Evolutionary conservation across 2,888 invertebrate genomes (phyloP).

Genomic region (Malacosoma neustria): DNA sequence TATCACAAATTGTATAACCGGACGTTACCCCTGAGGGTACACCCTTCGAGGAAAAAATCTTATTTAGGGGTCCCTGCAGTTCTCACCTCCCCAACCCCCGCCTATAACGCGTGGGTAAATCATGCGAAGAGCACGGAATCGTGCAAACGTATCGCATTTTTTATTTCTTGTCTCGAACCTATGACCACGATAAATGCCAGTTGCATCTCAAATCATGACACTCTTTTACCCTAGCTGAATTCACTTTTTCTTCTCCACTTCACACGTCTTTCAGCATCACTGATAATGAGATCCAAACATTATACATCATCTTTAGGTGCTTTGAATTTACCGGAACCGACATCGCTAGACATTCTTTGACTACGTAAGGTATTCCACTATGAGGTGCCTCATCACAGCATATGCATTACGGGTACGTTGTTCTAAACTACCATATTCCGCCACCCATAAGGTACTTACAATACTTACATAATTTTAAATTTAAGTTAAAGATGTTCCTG

Average conservation of each 20-base stretch:
- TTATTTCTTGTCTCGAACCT: not conserved
- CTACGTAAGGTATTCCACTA: too few relatives aligned
- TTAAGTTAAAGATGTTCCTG: too few relatives aligned
- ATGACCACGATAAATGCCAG: not conserved
- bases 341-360: too few relatives aligned
- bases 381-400: too few relatives aligned
- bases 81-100: slow-evolving; percentile 47
- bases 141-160: not conserved
- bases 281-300: too few relatives aligned
- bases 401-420: too few relatives aligned
- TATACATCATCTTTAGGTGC: too few relatives aligned
- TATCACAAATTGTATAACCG: slow-evolving; percentile 57
- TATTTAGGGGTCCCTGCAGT: slow-evolving; percentile 62
- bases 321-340: too few relatives aligned
- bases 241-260: slow-evolving; percentile 1
- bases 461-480: too few relatives aligned
- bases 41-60: slow-evolving; percentile 65
- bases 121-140: slow-evolving; percentile 33
- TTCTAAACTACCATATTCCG: too few relatives aligned
- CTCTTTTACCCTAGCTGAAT: slow-evolving; percentile 1
- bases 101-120: slow-evolving; percentile 26
- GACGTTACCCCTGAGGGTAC: slow-evolving; percentile 25
- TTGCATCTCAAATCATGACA: not conserved
- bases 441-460: too few relatives aligned
- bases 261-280: too few relatives aligned